Base-by-base conservation (phyloP, 2,888 invertebrate species). In the Troglohyphantes excavatus region DNA sequence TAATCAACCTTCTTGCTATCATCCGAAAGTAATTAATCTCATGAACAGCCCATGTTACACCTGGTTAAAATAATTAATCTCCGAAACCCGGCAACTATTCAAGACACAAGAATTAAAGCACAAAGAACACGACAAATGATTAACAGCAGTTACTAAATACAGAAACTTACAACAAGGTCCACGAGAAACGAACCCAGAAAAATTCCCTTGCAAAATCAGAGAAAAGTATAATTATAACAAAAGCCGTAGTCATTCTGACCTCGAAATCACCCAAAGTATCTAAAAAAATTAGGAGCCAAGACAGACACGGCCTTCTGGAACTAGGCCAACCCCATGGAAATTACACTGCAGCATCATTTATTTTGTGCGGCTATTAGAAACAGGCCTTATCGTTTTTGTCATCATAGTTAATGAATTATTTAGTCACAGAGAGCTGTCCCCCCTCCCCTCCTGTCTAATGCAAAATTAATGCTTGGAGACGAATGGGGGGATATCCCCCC, bases 331-430 rank as follows among this genome's bases (percentile, higher is more conserved):
- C n/a, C 13, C 17, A 65, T 19, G 43, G 79, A 72, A 65, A 72
- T 43, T 63, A 27, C 67, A 59, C 26, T 17, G 33, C n/a, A 59
- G 67, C 63, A 63, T 73, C 86, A 86, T 86, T 86, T 72, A 79
- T 86, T 86, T 46, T 73, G 79, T 72, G 26, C 61, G 46, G 79
- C 72, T 86, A 86, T 79, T 86, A 86, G 70, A 63, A 67, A 63
- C 63, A 68, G 29, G 43, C 73, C 53, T 68, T 75, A 75, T 85
- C 85, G 76, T 86, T 78, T 86, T 86, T 86, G 78, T 78, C 78
- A 86, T 86, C 86, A 61, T 33, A 43, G 68, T 78, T 86, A 86
- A 86, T 86, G 86, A 86, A 86, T 86, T 78, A 73, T 75, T 75
- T n/a, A 39, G 29, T 27, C 29, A 61, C 27, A 61, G 61, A 21